These are phyloP conservation scores for Ornithorhynchus anatinus DNA, from an alignment of 2,113 vertebrate species.

Conservation along the genomic window DNA sequence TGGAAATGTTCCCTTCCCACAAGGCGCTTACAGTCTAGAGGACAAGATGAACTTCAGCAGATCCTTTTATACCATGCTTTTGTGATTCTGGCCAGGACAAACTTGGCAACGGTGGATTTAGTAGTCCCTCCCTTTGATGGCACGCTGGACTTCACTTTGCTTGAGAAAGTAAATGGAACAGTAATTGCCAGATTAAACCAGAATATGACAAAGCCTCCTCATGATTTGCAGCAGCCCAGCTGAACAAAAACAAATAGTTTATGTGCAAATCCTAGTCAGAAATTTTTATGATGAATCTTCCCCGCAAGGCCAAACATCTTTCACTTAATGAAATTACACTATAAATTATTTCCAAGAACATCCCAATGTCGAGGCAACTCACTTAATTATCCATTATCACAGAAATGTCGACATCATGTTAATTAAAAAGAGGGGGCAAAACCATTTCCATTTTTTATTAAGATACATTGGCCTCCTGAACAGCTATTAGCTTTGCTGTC, in stretches of 20 bases:
- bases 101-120: no score
- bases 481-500: conserved; percentile 61
- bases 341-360: conserved; percentile 81
- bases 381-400: conserved; percentile 82
- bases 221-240: background rate
- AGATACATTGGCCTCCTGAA: conserved; percentile 70
- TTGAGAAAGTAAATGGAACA: background rate
- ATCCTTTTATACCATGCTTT: no score
- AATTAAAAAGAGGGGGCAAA: conserved; percentile 84
- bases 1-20: no score
- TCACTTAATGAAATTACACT: conserved; percentile 66
- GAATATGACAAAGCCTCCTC: conserved; percentile 10
- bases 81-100: no score
- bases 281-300: conserved; percentile 70
- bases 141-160: no score
- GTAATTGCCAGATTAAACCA: background rate
- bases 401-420: conserved; percentile 78
- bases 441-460: conserved; percentile 80
- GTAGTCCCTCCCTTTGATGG: no score
- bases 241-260: conserved; percentile 46
- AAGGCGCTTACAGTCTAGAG: no score
- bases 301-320: conserved; percentile 71
- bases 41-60: no score
- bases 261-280: conserved; percentile 52
- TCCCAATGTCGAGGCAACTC: conserved; percentile 82